Evolutionary conservation across 2,113 vertebrate species (phyloP), one percentile per base, ranked within the genome.

Genomic region (Dissostichus mawsoni): DNA sequence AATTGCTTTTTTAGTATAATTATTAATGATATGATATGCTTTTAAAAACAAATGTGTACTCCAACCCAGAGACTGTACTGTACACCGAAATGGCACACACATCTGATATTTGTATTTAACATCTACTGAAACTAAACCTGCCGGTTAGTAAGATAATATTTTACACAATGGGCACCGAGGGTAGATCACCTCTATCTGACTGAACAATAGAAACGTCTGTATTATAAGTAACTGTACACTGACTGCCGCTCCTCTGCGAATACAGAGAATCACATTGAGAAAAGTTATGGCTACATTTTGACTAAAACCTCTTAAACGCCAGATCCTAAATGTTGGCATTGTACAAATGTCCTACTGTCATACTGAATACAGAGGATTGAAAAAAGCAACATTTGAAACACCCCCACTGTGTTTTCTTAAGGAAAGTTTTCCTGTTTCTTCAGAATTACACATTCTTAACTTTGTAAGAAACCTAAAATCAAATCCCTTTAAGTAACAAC

Each of bases 401-500:
- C 41, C 71, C 47, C 66, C 29, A 51, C 69, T 51, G 45, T 45
- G 51, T 61, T 70, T 74, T 78, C 69, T 33, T 71, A 63, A 79
- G 20, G 56, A 76, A 78, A 12, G 12, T 72, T 80, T 70, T 41
- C 64, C 50, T 6, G 5, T 76, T 84, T 74, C 50, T 61, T 75
- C 14, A 70, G 44, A 79, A 62, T 33, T 33, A 80, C 59, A 76
- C 8, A 50, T 59, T 66, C 48, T 73, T 78, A 18, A 61, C 51
- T 77, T 64, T 64, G 57, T 76, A 64, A 75, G 52, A 69, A 68
- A 44, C 55, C 53, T 68, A 72, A 82, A 80, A 88, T 50, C 72
- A 69, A 80, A 76, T 83, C 59, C 58, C 56, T 82, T 83, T 69
- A 80, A 80, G 86, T 66, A 64, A 73, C 8, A 83, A 75, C 62